Conservation (phyloP, 2,888 invertebrate genomes). For the Helleia helle region DNA sequence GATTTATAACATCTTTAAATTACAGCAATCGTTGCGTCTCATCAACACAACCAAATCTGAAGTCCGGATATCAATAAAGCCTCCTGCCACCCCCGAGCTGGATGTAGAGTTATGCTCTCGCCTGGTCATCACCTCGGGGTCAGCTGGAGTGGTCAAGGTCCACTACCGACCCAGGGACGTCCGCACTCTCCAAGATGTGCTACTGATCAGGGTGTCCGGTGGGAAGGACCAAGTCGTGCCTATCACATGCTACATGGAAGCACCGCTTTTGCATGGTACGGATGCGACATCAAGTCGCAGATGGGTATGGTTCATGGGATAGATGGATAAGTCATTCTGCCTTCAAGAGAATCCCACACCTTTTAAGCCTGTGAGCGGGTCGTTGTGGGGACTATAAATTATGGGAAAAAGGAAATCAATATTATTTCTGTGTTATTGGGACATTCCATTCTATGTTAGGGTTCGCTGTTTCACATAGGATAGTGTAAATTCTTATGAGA, state of each 20-base stretch:
- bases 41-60: constrained; percentile 44
- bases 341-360: too few species aligned
- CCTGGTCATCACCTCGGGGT: constrained; percentile 41
- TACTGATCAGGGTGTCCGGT: constrained; percentile 34
- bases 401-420: too few species aligned
- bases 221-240: constrained; percentile 30
- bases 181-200: constrained; percentile 30
- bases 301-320: too few species aligned
- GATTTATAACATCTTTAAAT: not conserved
- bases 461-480: too few species aligned
- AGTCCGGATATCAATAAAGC: constrained; percentile 40
- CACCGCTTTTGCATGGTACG: constrained; percentile 43
- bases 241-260: constrained; percentile 45
- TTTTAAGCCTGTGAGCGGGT: too few species aligned
- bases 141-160: constrained; percentile 34
- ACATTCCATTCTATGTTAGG: too few species aligned
- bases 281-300: too few species aligned
- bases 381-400: too few species aligned
- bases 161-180: constrained; percentile 37
- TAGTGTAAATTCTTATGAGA: too few species aligned
- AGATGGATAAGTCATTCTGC: too few species aligned
- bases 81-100: constrained; percentile 37
- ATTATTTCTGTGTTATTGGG: too few species aligned
- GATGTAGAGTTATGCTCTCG: constrained; percentile 31
- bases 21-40: constrained; percentile 37